Base-by-base conservation (phyloP, 2,113 vertebrate genomes). In the Prinia subflava region DNA sequence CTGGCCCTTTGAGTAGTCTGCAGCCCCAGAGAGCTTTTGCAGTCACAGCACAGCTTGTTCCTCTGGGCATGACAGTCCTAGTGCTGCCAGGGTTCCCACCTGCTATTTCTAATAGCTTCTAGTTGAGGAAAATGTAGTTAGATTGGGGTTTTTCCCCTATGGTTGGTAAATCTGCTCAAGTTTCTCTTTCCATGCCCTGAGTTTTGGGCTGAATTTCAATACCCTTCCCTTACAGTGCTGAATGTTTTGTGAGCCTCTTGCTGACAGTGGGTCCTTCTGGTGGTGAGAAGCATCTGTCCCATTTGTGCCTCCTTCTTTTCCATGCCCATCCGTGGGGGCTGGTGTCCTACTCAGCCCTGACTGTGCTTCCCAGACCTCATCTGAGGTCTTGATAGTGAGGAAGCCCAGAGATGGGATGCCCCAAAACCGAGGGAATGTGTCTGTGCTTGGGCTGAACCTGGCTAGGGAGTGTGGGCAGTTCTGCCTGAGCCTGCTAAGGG, bases 341-440 rank as follows among this genome's bases (percentile, higher is more conserved):
- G 9, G 27, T 31, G 27, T 31, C 41, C 52, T 17, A 11, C 7
- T 5, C n/a, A 78, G 41, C 74, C 37, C 44, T 81, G 35, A 25
- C 25, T 65, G 30, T 59, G 30, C n/a, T 91, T 65, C 69, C 44
- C 35, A 42, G 31, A 39, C 70, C 19, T 63, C 1, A 0, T 39
- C n/a, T 49, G 19, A 33, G 73, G 7, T 70, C 13, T 41, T 53
- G 24, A 47, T 11, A 65, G 37, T 14, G 22, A 52, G 50, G 10
- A 83, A 90, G 21, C 21, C 42, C 25, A 13, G 28, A 49, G 41
- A 13, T 2, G 4, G 50, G 20, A 35, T 46, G 35, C 23, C 18
- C 6, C 0, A 0, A 53, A 24, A 24, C 21, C 2, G 1, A 3
- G 2, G 39, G 37, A 23, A 35, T 2, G 1, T 78, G 27, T 53